phyloP scores from a whole-genome alignment of 2,113 vertebrate species.

The Petrocephalus zakoni region DNA sequence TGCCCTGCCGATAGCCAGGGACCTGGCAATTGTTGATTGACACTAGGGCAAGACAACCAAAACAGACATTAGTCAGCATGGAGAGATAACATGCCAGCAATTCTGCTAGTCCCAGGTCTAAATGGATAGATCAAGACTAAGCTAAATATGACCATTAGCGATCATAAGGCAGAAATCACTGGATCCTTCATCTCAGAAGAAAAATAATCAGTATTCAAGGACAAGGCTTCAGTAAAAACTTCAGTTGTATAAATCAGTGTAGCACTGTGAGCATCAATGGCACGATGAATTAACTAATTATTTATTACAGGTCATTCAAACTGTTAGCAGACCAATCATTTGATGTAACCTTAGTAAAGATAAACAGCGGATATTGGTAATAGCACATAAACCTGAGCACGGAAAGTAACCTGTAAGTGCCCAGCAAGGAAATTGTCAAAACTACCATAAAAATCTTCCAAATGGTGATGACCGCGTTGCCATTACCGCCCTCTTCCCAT shows the following conservation, averaged over 20 bases:
- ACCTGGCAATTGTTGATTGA: constrained; percentile 71
- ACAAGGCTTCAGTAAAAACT: background rate
- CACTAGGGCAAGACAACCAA: constrained; percentile 62
- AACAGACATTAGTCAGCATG: background rate
- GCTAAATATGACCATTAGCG: background rate
- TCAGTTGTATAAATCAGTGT: background rate
- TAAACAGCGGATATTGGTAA: no score
- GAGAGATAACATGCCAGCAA: background rate
- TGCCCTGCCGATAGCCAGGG: constrained; percentile 63
- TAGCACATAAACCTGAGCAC: background rate
- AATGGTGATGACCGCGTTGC: no score
- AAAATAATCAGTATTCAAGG: background rate
- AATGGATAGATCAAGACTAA: background rate
- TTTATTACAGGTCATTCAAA: no score
- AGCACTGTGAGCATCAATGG: background rate
- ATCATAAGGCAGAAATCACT: background rate
- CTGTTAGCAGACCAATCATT: no score
- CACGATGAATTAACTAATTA: background rate
- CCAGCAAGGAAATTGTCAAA: background rate
- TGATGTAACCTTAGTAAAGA: no score
- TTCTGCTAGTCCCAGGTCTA: background rate
- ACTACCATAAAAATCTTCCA: background rate
- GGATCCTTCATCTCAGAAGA: background rate
- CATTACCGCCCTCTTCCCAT: no score
- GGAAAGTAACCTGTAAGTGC: background rate